Evolutionary conservation across 2,797 vertebrate genomes (phyloP).

Genomic region (Ceryle rudis): DNA sequence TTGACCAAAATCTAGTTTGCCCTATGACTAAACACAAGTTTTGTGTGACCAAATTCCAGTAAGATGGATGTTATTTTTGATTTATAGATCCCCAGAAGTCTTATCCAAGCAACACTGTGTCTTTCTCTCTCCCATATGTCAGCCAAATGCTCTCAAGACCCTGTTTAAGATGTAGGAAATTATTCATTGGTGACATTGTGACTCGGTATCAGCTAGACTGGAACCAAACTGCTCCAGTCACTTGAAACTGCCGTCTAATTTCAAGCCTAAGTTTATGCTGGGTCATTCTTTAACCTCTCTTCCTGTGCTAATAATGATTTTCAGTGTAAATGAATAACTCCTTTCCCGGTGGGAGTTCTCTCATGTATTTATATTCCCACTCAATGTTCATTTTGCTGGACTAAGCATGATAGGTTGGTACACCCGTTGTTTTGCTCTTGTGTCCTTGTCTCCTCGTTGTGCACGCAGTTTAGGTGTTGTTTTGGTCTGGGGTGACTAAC

Average conservation of each 20-base stretch:
- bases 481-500: background rate
- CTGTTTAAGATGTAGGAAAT: background rate
- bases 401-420: background rate
- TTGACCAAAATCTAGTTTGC: background rate
- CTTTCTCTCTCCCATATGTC: background rate
- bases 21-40: background rate
- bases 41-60: background rate
- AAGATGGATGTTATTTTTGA: background rate
- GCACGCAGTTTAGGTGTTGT: background rate
- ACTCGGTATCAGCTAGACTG: background rate
- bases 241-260: background rate
- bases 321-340: conserved; percentile 47
- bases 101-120: background rate
- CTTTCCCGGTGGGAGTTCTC: background rate
- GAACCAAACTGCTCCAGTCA: background rate
- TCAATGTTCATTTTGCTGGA: background rate
- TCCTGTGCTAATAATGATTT: background rate
- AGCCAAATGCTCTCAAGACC: background rate
- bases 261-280: background rate
- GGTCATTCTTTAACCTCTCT: conserved; percentile 60
- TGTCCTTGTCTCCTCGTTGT: background rate
- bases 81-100: background rate
- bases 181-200: background rate
- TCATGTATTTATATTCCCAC: background rate
- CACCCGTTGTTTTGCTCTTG: background rate